These are phyloP conservation scores for Mesocricetus auratus DNA, from an alignment of 2,113 vertebrate species.

Conservation along the genomic window DNA sequence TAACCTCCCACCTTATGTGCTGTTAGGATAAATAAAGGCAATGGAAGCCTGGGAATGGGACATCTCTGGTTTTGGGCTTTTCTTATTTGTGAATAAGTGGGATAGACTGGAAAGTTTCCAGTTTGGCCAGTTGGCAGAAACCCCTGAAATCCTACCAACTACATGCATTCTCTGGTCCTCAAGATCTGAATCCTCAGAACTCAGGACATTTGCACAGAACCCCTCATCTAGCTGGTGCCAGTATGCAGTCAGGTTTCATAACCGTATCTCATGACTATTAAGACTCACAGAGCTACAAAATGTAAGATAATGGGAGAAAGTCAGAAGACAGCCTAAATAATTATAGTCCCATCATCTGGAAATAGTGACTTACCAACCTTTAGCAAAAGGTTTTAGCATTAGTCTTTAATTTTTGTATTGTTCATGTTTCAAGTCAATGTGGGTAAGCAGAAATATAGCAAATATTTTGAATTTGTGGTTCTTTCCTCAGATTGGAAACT, in stretches of 20 bases:
- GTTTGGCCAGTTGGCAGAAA: background rate
- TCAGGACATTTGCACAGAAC: background rate
- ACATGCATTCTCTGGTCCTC: background rate
- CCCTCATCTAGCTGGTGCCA: background rate
- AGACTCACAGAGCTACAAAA: background rate
- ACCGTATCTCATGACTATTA: background rate
- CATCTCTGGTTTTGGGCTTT: background rate
- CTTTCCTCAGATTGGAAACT: background rate
- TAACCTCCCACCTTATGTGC: background rate
- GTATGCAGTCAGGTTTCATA: background rate
- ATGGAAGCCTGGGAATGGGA: too few relatives aligned
- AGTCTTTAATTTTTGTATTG: background rate
- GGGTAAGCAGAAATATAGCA: background rate
- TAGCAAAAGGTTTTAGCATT: background rate
- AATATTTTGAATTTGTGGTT: constrained; percentile 38
- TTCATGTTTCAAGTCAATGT: constrained; percentile 3
- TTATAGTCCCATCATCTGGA: background rate
- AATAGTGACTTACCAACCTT: background rate
- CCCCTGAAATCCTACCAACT: background rate
- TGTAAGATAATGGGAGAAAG: background rate
- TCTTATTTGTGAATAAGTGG: background rate
- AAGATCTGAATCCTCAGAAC: background rate
- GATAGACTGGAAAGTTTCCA: background rate
- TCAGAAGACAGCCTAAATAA: background rate
- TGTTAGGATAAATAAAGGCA: background rate